Base-by-base conservation (phyloP, 2,888 invertebrate species). In the Dicranocentrus wangi region DNA sequence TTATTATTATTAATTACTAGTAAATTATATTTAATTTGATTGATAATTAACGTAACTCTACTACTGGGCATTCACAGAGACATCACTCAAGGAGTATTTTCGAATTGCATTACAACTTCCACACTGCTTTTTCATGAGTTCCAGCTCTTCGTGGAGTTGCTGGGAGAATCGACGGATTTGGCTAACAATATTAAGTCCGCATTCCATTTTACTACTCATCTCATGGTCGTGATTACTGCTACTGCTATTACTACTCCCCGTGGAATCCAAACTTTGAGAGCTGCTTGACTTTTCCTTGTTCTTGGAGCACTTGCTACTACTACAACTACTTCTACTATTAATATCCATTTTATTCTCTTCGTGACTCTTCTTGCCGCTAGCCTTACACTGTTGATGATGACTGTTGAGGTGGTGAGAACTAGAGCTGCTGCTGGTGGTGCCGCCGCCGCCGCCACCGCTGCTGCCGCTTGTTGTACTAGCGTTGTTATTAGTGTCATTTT, bases 91-190 rank as follows among this genome's bases (percentile, higher is more conserved):
- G 2, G 86, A 86, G 81, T 85, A 86, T 76, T 85, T 85, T 70
- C 85, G 79, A 21, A 84, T 81, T 79, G 82, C 82, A 83, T 84
- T 85, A 60, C 81, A 81, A 42, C 76, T 76, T 51, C 76, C 70
- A 63, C 85, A 82, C 43, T 86, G 84, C 65, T 85, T 84, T 68
- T 85, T 87, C 84, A 86, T 85, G 58, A 86, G 80, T 80, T 87
- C 85, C 3, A 87, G 75, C 65, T 87, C 87, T 76, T 85, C 87
- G 61, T 86, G 85, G 25, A 87, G 84, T 66, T 87, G 87, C 42
- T 87, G 84, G 19, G 87, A 87, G 83, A 84, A 87, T 63, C 87
- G 69, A 53, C 87, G 84, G 60, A 87, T 86, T 71, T 86, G 85
- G 75, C 84, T 85, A 60, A 86, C 87, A 68, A 87, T 81, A 76